Conservation (phyloP, 2,113 vertebrate species). For the Arenaria interpres region DNA sequence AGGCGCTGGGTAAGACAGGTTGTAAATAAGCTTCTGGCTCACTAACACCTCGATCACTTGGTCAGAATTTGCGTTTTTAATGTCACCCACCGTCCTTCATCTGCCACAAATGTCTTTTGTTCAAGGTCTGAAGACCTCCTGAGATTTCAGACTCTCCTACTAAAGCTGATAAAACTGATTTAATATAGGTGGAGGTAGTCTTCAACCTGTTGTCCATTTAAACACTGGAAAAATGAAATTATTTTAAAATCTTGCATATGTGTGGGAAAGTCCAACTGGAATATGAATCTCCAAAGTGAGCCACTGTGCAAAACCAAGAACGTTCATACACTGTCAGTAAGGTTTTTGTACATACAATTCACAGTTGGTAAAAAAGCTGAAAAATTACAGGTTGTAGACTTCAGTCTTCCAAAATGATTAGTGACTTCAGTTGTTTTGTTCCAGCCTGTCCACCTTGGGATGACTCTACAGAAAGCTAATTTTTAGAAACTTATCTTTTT, state of each 20-base stretch:
- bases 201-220: not conserved
- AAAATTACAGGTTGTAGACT: not conserved
- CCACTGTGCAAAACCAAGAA: not conserved
- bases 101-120: not conserved
- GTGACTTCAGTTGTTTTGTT: not conserved
- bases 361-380: not conserved
- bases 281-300: not conserved
- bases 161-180: not conserved
- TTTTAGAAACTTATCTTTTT: not conserved
- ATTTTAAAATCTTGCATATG: not conserved
- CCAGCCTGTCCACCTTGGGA: not conserved
- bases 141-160: not conserved
- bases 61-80: not conserved
- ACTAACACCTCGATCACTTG: not conserved
- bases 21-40: not conserved
- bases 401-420: not conserved
- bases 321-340: not conserved
- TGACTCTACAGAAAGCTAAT: not conserved
- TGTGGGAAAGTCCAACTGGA: not conserved
- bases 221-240: not conserved
- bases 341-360: not conserved
- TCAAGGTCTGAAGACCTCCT: not conserved
- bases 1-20: constrained; percentile 29
- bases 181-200: not conserved
- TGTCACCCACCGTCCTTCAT: not conserved